These are phyloP conservation scores for Phallusia fumigata DNA, from an alignment of 23 tunicate species.

Conservation along the genomic window DNA sequence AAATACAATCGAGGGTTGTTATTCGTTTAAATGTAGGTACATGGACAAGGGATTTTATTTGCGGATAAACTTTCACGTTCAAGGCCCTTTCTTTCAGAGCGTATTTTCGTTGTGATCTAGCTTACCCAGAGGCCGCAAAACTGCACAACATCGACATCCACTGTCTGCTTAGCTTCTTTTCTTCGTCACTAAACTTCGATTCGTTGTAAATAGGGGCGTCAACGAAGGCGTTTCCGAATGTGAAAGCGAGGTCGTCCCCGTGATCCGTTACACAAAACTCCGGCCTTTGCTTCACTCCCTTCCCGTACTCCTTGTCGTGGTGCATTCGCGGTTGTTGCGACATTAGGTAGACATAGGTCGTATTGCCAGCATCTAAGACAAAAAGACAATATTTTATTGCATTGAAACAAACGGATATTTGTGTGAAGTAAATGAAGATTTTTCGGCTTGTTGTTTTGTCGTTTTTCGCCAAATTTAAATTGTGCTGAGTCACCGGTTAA, in stretches of 20 bases:
- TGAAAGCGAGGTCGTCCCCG: conserved; percentile 15
- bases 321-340: conserved; percentile 21
- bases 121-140: conserved; percentile 24
- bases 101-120: too few species aligned
- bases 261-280: conserved; percentile 19
- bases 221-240: conserved; percentile 15
- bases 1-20: too few species aligned
- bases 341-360: conserved; percentile 32
- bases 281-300: conserved; percentile 11
- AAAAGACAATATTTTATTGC: too few species aligned
- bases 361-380: background rate
- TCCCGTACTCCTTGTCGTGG: conserved; percentile 19
- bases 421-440: too few species aligned
- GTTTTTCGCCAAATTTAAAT: too few species aligned
- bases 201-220: background rate
- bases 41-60: too few species aligned
- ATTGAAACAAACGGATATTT: too few species aligned
- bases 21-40: too few species aligned
- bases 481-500: too few species aligned
- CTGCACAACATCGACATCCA: conserved; percentile 20
- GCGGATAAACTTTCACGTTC: too few species aligned
- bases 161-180: conserved; percentile 9
- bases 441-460: too few species aligned
- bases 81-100: too few species aligned
- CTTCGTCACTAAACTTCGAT: background rate